Base-by-base conservation (phyloP, 2,888 invertebrate species). In the Hemithea aestivaria region DNA sequence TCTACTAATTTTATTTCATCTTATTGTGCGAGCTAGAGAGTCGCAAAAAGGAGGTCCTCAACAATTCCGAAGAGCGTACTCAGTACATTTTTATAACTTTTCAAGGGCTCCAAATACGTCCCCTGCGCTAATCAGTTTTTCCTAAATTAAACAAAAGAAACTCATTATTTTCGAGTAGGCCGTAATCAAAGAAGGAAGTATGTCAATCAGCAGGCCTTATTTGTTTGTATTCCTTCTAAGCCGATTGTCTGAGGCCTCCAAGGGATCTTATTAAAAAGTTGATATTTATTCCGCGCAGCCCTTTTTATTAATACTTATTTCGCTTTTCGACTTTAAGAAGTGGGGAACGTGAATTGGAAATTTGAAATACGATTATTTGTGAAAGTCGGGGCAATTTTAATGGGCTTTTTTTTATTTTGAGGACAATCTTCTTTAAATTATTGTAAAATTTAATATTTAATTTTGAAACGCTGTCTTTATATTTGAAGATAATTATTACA, bases 181-280 rank as follows among this genome's bases (percentile, higher is more conserved):
- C 40, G 39, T 35, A 42, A 44, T 47, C 49, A 49, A 45, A 45
- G 49, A 31, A 11, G 33, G 26, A 26, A 36, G 25, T 38, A 41
- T 38, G 45, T 53, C 52, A 46, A 46, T 53, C 50, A 44, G 22
- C 20, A 21, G 23, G 20, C 27, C 31, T 44, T 25, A 33, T 41
- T 42, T 48, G 46, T 39, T 40, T 46, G 42, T 48, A 42, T 45
- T 47, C 36, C 26, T 31, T 23, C 27, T 45, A 51, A 52, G 45
- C 45, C 38, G 49, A 52, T 52, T 50, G 49, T 40, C 40, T 42
- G 12, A 29, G 38, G n/a, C 20, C n/a, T 37, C 37, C 42, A 9
- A 24, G 33, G 20, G 45, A 44, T 27, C 35, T 50, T 50, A 53
- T 50, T 48, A 50, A 50, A 49, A 49, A 42, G 41, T 46, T 39